These are phyloP conservation scores for Phataginus tricuspis DNA, from an alignment of 2,797 vertebrate species.

Conservation along the genomic window DNA sequence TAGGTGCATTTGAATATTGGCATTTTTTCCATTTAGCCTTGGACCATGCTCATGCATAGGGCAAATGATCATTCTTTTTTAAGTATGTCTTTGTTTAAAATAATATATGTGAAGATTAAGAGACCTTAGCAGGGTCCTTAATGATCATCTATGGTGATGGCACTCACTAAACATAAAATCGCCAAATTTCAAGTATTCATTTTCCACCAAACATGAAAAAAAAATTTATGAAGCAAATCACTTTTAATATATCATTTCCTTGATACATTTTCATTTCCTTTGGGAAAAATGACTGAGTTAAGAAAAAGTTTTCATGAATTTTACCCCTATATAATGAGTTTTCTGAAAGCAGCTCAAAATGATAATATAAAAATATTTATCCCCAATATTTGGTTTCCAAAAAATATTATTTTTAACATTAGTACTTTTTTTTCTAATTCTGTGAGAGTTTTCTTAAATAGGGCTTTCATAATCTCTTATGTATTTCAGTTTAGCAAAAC, in stretches of 20 bases:
- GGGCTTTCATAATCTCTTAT: not conserved
- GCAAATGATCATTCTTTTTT: not conserved
- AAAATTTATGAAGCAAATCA: not conserved
- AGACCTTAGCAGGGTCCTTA: not conserved
- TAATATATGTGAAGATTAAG: not conserved
- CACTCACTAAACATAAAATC: not conserved
- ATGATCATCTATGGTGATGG: not conserved
- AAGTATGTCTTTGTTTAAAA: constrained; percentile 10
- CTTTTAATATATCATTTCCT: not conserved
- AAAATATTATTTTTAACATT: not conserved
- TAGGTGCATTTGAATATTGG: not conserved
- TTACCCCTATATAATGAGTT: not conserved
- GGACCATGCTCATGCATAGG: not conserved
- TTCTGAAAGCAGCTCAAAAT: constrained; percentile 28
- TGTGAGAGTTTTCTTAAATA: not conserved
- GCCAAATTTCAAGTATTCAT: not conserved
- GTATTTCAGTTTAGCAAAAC: constrained; percentile 30
- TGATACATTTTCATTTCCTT: not conserved
- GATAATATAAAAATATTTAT: not conserved
- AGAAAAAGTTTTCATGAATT: not conserved
- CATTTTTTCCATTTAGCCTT: not conserved
- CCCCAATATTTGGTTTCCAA: not conserved
- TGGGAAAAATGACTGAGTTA: not conserved
- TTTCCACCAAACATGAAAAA: constrained; percentile 2
- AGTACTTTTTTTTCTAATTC: not conserved